Percentiles rank a stretch among this genome's conserved stretches.
These are phyloP conservation scores for Poicephalus gulielmi DNA, from an alignment of 2,113 vertebrate genomes.

Conservation along the genomic window DNA sequence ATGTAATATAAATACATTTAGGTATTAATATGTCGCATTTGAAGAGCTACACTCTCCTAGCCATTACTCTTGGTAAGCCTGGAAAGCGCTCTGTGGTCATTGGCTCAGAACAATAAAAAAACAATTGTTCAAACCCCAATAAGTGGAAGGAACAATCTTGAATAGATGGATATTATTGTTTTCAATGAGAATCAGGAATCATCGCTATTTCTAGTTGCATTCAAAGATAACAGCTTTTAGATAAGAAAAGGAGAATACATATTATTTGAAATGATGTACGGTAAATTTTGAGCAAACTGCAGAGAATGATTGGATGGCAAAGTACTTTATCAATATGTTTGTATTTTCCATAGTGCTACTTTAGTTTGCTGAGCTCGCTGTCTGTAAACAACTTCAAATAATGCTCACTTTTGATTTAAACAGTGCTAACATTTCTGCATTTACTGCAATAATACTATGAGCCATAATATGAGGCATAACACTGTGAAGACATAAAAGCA, in stretches of 20 bases:
- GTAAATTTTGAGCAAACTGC: slow-evolving; percentile 18
- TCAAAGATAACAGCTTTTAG: background rate
- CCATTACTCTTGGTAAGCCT: background rate
- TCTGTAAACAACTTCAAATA: background rate
- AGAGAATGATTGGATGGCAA: slow-evolving; percentile 19
- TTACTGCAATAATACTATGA: slow-evolving; percentile 51
- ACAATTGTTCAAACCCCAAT: background rate
- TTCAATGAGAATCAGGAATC: background rate
- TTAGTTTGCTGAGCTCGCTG: slow-evolving; percentile 8
- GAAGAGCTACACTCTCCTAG: background rate
- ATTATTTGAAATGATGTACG: background rate
- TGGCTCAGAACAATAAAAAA: background rate
- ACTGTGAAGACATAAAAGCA: slow-evolving; percentile 34
- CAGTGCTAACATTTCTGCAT: slow-evolving; percentile 38
- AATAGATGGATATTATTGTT: background rate
- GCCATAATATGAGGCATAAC: slow-evolving; percentile 18
- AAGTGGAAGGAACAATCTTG: background rate
- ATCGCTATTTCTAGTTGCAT: background rate
- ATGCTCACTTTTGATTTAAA: slow-evolving; percentile 53
- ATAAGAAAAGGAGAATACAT: background rate
- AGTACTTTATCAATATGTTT: slow-evolving; percentile 4
- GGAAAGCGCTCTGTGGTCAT: background rate
- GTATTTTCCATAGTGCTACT: background rate
- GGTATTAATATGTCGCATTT: background rate
- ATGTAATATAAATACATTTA: background rate